These are phyloP conservation scores for Temnothorax ravouxi DNA, from an alignment of 2,888 invertebrate genomes.

Conservation along the genomic window DNA sequence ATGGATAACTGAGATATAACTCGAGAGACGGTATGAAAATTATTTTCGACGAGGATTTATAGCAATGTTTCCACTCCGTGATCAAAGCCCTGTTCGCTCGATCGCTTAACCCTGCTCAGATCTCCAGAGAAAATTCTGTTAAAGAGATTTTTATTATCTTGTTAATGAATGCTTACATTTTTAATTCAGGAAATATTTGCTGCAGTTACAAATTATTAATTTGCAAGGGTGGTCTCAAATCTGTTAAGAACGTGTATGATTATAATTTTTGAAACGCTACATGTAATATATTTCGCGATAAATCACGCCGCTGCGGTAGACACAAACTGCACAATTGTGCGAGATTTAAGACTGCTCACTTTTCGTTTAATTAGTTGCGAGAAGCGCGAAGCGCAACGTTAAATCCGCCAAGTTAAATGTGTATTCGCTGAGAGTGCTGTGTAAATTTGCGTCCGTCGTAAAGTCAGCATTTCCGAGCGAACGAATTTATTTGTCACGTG, in stretches of 20 bases:
- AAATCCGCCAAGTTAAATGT: conserved; percentile 36
- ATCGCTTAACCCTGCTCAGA: not conserved
- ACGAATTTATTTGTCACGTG: conserved; percentile 29
- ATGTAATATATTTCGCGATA: conserved; percentile 4
- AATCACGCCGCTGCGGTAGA: not conserved
- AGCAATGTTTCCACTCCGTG: conserved; percentile 3
- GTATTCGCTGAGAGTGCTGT: conserved; percentile 21
- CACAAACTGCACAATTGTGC: conserved; percentile 13
- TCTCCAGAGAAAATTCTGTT: not conserved
- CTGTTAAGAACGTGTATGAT: not conserved
- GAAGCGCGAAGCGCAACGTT: conserved; percentile 9
- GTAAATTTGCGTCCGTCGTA: conserved; percentile 23
- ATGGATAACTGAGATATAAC: not conserved
- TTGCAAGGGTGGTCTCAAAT: not conserved
- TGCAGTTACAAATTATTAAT: not conserved
- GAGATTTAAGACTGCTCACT: conserved; percentile 33
- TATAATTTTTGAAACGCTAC: conserved; percentile 2
- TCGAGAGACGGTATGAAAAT: conserved; percentile 35
- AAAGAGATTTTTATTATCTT: not conserved
- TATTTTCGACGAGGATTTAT: conserved; percentile 39
- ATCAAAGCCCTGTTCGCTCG: not conserved
- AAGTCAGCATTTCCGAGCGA: conserved; percentile 25
- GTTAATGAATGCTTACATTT: not conserved
- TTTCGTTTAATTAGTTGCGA: conserved; percentile 28
- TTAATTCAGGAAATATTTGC: not conserved